phyloP scores from a whole-genome alignment of 2,113 vertebrate genomes.

The Mesembrinibis cayennensis region DNA sequence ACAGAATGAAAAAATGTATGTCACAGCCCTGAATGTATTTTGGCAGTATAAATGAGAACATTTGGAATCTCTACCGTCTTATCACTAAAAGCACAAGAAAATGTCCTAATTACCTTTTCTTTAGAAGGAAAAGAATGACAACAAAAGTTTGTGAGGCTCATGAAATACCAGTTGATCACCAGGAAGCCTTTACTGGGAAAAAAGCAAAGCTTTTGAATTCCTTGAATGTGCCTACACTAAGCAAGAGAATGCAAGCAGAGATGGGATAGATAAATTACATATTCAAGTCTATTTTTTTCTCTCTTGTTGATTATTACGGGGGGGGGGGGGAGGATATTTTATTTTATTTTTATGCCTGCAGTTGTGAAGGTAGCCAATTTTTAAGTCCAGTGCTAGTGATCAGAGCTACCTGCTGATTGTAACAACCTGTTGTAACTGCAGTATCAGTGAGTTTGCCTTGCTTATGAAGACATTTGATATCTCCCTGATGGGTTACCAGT shows the following conservation, averaged over 20 bases:
- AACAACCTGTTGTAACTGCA: neutral
- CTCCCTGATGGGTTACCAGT: neutral
- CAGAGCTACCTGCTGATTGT: neutral
- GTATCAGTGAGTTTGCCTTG: neutral
- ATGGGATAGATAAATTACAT: neutral
- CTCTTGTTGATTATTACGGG: neutral
- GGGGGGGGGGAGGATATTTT: neutral
- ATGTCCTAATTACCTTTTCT: neutral
- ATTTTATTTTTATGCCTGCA: neutral
- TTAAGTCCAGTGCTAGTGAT: neutral
- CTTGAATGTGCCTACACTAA: neutral
- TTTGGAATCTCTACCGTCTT: neutral
- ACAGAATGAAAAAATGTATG: neutral
- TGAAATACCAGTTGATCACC: neutral
- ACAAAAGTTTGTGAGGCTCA: neutral
- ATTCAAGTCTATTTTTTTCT: neutral
- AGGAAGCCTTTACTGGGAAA: neutral
- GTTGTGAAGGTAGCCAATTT: neutral
- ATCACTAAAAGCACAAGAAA: neutral
- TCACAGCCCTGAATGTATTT: neutral
- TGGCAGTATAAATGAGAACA: neutral
- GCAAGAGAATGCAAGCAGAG: neutral
- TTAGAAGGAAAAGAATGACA: neutral
- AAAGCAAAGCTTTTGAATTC: neutral
- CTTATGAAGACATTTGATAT: neutral